Conservation (phyloP, 2,113 vertebrate species). For the Lethenteron camtschaticum region DNA sequence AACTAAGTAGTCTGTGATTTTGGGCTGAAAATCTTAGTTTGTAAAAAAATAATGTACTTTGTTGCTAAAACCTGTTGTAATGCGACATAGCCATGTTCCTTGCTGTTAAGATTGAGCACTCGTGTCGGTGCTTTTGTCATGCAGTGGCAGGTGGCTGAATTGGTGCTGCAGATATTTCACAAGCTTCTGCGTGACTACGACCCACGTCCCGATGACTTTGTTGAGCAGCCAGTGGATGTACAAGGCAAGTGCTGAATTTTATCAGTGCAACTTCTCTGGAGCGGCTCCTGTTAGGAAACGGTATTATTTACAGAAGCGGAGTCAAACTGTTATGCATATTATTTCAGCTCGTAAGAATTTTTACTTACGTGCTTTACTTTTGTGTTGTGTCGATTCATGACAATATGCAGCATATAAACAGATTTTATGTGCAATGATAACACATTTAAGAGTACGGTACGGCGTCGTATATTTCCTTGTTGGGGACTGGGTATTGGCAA, state of each 20-base stretch:
- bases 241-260: background rate
- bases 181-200: background rate
- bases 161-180: background rate
- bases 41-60: too few relatives aligned
- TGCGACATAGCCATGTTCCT: too few relatives aligned
- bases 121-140: background rate
- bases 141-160: conserved; percentile 2
- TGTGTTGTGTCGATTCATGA: too few relatives aligned
- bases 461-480: too few relatives aligned
- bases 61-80: too few relatives aligned
- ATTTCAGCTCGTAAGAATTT: background rate
- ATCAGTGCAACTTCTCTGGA: background rate
- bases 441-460: background rate
- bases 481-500: too few relatives aligned
- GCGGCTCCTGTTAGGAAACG: background rate
- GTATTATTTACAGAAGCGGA: background rate
- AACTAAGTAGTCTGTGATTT: too few relatives aligned
- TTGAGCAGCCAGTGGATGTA: background rate
- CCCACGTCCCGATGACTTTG: conserved; percentile 1
- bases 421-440: background rate
- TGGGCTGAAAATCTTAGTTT: too few relatives aligned
- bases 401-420: background rate
- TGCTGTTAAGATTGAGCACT: too few relatives aligned
- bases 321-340: background rate
- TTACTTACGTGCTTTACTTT: too few relatives aligned